These are phyloP conservation scores for Drosophila malerkotliana DNA, from an alignment of 1,140 invertebrate genomes.

Conservation along the genomic window DNA sequence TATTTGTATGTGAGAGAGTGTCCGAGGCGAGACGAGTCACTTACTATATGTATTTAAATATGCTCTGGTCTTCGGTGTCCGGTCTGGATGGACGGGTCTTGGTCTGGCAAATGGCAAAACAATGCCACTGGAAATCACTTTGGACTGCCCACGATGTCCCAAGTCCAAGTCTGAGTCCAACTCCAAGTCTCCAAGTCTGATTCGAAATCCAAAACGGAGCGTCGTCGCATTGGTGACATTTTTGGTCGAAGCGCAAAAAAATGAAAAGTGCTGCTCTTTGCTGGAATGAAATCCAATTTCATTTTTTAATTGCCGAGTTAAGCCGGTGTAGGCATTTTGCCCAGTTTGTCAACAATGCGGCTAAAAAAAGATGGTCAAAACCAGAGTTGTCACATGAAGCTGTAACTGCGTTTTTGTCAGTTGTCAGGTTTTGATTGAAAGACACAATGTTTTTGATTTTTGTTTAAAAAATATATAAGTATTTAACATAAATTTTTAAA, in stretches of 20 bases:
- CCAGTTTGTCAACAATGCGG: conserved; percentile 16
- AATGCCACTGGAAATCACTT: conserved; percentile 47
- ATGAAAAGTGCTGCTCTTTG: conserved; percentile 62
- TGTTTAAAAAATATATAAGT: no score
- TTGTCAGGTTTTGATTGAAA: conserved; percentile 15
- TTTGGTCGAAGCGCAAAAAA: conserved; percentile 42
- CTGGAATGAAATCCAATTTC: conserved; percentile 74
- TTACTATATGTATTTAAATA: conserved; percentile 39
- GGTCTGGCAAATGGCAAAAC: conserved; percentile 33
- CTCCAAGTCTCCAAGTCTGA: conserved; percentile 4
- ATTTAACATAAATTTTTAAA: no score
- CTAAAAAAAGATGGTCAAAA: conserved; percentile 19
- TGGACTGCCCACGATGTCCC: conserved; percentile 5
- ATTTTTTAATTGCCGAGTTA: conserved; percentile 69
- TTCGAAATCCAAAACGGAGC: conserved; percentile 37
- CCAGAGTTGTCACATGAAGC: conserved; percentile 33
- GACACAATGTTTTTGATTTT: no score
- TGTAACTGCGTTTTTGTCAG: conserved; percentile 16
- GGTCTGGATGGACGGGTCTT: conserved; percentile 27
- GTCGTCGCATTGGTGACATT: conserved; percentile 41
- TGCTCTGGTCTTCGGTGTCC: conserved; percentile 2
- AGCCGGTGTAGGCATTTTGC: conserved; percentile 35
- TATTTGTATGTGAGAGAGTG: conserved; percentile 45
- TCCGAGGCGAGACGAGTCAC: conserved; percentile 18
- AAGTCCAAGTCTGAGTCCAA: background rate